phyloP scores from a whole-genome alignment of 2,888 invertebrate genomes.

The Halocaridina rubra region DNA sequence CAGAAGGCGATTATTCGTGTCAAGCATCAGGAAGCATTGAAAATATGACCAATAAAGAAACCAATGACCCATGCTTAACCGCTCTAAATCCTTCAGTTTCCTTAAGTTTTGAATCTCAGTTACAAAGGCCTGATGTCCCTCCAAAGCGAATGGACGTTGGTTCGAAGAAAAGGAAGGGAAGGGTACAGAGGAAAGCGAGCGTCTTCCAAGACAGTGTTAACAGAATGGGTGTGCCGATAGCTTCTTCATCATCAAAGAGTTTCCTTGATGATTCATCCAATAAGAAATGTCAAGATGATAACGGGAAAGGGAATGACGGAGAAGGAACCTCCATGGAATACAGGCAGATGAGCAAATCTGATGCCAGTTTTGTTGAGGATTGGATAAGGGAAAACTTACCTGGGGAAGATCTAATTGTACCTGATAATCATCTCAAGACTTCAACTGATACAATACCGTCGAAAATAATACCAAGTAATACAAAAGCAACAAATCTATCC shows the following conservation, averaged over 20 bases:
- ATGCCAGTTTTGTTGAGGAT: constrained; percentile 44
- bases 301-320: background rate
- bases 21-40: constrained; percentile 1
- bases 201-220: constrained; percentile 52
- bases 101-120: constrained; percentile 10
- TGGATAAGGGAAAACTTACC: constrained; percentile 49
- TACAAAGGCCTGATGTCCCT: constrained; percentile 20
- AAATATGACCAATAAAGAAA: constrained; percentile 6
- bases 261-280: background rate
- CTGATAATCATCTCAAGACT: background rate
- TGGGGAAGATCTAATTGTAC: constrained; percentile 26
- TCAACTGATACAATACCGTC: background rate
- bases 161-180: constrained; percentile 61
- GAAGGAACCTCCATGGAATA: background rate
- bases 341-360: constrained; percentile 3
- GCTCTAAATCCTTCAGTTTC: constrained; percentile 21
- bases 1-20: constrained; percentile 23
- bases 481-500: background rate
- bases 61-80: constrained; percentile 23
- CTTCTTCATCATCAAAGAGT: background rate
- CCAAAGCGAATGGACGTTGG: constrained; percentile 46
- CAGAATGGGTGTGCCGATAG: background rate
- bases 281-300: background rate
- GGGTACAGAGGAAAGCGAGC: constrained; percentile 61
- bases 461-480: background rate